phyloP scores from a whole-genome alignment of 2,888 invertebrate genomes.

The Apodemia mormo region DNA sequence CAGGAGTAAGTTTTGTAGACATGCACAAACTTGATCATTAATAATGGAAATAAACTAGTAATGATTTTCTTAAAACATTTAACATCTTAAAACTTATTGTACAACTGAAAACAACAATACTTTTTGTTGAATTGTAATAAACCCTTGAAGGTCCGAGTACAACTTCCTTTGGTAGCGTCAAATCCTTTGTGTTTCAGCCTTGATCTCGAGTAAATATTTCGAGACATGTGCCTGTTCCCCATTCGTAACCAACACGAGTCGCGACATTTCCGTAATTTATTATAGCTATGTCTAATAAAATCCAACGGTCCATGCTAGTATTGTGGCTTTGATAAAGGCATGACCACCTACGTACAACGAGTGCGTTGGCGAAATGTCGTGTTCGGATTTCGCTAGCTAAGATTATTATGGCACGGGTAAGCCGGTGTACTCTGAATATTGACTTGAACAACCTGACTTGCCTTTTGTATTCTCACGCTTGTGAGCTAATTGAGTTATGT shows the following conservation, averaged over 20 bases:
- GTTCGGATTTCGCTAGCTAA: conserved; percentile 52
- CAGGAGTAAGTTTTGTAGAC: too few relatives aligned
- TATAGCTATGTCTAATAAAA: conserved; percentile 63
- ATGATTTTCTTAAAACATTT: too few relatives aligned
- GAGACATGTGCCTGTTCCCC: not conserved
- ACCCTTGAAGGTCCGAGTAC: not conserved
- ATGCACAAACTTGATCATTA: too few relatives aligned
- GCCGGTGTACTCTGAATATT: conserved; percentile 44
- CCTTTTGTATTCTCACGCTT: conserved; percentile 16
- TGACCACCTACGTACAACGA: conserved; percentile 68
- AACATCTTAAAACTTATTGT: too few relatives aligned
- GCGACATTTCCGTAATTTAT: conserved; percentile 60
- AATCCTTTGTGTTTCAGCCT: conserved; percentile 17
- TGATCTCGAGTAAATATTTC: conserved; percentile 1
- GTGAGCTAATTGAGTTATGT: conserved; percentile 2
- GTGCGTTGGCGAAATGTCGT: conserved; percentile 56
- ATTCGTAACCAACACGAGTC: conserved; percentile 31
- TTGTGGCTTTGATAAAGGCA: conserved; percentile 57
- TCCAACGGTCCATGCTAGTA: conserved; percentile 43
- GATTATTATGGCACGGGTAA: conserved; percentile 52
- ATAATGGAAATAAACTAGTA: too few relatives aligned
- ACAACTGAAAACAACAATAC: not conserved
- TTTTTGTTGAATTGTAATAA: not conserved
- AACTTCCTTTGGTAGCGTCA: conserved; percentile 1
- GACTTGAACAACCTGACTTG: conserved; percentile 30